These are phyloP conservation scores for Eristalis tenax DNA, from an alignment of 2,888 invertebrate genomes.

Conservation along the genomic window DNA sequence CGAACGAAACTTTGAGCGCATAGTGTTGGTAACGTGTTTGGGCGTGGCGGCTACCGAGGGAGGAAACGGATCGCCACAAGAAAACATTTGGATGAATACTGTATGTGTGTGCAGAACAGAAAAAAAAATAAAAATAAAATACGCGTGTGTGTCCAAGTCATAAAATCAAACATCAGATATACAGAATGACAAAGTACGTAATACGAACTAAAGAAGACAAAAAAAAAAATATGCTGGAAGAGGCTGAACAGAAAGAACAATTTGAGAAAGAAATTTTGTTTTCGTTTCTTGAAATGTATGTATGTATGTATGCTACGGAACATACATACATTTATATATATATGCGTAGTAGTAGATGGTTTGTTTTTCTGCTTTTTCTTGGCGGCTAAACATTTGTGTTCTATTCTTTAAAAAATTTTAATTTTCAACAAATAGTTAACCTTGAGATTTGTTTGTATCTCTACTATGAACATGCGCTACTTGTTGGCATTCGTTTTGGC, in stretches of 20 bases:
- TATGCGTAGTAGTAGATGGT: not conserved
- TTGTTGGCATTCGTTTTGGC: constrained; percentile 15
- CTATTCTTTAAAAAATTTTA: not conserved
- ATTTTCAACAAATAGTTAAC: not conserved
- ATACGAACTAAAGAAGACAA: not conserved
- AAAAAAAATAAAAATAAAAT: not conserved
- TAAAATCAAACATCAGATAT: not conserved
- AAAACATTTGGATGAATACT: constrained; percentile 26
- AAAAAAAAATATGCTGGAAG: not conserved
- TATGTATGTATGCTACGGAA: not conserved
- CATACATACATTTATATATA: not conserved
- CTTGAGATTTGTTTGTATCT: constrained; percentile 1
- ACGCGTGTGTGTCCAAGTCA: constrained; percentile 10
- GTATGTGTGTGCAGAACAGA: constrained; percentile 8
- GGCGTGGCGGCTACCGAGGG: constrained; percentile 60
- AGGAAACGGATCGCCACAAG: constrained; percentile 41
- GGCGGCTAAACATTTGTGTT: not conserved
- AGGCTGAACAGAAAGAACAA: not conserved
- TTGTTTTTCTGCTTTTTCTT: not conserved
- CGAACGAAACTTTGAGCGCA: not conserved
- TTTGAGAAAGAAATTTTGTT: not conserved
- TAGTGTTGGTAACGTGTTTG: constrained; percentile 22
- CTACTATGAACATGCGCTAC: not conserved
- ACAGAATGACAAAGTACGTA: not conserved
- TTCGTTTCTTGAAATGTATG: not conserved